phyloP scores from a whole-genome alignment of 2,888 invertebrate species.

The Carcina quercana region DNA sequence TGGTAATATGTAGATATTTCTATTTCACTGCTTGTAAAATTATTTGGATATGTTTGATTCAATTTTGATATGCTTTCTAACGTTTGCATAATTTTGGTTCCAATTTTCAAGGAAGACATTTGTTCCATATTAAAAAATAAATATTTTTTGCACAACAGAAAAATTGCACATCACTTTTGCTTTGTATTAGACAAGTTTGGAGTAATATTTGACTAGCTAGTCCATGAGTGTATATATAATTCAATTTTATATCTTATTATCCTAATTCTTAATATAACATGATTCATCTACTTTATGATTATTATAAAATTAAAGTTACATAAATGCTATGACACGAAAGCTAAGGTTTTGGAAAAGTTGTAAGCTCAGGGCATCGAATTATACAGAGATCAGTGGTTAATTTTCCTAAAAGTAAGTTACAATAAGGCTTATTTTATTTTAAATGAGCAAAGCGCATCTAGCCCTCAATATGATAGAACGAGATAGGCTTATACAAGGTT shows the following conservation, averaged over 20 bases:
- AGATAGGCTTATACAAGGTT: no score
- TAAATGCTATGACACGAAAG: conserved; percentile 7
- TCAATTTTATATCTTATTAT: conserved; percentile 34
- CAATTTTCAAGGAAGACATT: not conserved
- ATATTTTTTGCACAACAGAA: conserved; percentile 17
- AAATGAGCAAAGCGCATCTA: no score
- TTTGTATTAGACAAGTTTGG: conserved; percentile 66
- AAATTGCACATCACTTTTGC: conserved; percentile 44
- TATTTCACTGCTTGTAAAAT: no score
- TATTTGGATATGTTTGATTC: conserved; percentile 10
- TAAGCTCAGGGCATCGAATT: no score
- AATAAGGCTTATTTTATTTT: no score
- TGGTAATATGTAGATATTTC: no score
- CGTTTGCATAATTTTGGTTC: no score
- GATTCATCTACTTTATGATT: conserved; percentile 20
- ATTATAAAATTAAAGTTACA: conserved; percentile 9
- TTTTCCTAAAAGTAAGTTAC: no score
- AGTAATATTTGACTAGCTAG: conserved; percentile 55
- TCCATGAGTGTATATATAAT: conserved; percentile 21
- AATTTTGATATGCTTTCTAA: conserved; percentile 11
- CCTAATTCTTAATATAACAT: conserved; percentile 25
- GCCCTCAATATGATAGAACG: no score
- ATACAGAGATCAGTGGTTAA: no score
- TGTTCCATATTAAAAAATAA: conserved; percentile 4
- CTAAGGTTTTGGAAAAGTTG: no score